Percentiles rank a stretch among this genome's conserved stretches.
These are phyloP conservation scores for Cinclus mexicanus DNA, from an alignment of 2,113 vertebrate species.

Conservation along the genomic window DNA sequence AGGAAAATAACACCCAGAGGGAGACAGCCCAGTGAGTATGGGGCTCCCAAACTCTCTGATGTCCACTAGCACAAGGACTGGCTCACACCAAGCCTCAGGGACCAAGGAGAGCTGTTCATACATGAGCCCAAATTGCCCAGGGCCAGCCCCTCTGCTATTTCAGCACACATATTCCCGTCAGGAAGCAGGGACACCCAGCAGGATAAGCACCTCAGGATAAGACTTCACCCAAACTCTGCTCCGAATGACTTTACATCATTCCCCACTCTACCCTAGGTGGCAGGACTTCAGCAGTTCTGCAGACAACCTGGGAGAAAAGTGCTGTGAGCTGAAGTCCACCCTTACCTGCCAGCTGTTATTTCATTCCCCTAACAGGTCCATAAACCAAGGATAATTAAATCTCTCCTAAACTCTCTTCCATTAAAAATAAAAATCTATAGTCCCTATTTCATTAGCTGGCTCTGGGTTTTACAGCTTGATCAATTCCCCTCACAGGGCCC, in stretches of 20 bases:
- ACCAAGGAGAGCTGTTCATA: background rate
- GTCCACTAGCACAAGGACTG: background rate
- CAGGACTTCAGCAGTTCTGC: background rate
- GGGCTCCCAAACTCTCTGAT: rapidly evolving
- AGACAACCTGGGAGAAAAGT: slow-evolving; percentile 9
- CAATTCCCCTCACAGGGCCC: slow-evolving; percentile 42
- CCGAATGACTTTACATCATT: background rate
- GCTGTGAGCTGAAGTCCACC: background rate
- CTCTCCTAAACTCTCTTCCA: slow-evolving; percentile 52
- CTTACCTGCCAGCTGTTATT: slow-evolving; percentile 43
- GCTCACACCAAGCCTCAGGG: background rate
- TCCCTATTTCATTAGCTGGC: slow-evolving; percentile 57
- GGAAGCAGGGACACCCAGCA: background rate
- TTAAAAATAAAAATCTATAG: slow-evolving; percentile 67
- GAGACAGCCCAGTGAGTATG: rapidly evolving
- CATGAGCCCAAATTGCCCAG: background rate
- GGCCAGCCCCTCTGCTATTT: background rate
- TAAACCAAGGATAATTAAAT: slow-evolving; percentile 63
- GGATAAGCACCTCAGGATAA: background rate
- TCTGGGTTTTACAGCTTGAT: slow-evolving; percentile 64
- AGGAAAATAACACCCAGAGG: background rate
- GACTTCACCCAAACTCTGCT: background rate
- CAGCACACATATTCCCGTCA: background rate
- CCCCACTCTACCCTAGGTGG: rapidly evolving
- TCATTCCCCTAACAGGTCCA: slow-evolving; percentile 47